These are phyloP conservation scores for Philotrypesis tridentata DNA, from an alignment of 1,140 invertebrate genomes.

Conservation along the genomic window DNA sequence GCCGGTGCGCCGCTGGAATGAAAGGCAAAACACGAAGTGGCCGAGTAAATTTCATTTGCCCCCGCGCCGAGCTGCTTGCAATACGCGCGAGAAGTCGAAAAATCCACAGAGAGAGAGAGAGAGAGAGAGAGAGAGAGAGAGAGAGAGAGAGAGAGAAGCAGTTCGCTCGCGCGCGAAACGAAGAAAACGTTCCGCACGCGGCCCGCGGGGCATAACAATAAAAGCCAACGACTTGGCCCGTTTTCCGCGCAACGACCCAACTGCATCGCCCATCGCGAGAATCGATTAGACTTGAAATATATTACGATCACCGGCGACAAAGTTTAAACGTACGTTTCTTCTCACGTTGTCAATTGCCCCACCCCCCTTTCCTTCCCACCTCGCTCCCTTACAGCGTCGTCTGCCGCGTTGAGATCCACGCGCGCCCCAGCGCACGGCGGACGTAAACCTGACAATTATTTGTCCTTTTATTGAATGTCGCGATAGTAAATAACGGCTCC, in stretches of 20 bases:
- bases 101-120: too few species aligned
- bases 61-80: not conserved
- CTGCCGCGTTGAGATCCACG: too few species aligned
- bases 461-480: slow-evolving; percentile 32
- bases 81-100: slow-evolving; percentile 11
- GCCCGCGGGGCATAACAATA: slow-evolving; percentile 25
- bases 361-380: too few species aligned
- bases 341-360: slow-evolving; percentile 33
- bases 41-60: slow-evolving; percentile 34
- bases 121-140: too few species aligned
- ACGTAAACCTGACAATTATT: slow-evolving; percentile 33
- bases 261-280: slow-evolving; percentile 7
- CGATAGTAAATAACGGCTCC: slow-evolving; percentile 5
- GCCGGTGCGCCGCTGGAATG: not conserved
- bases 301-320: slow-evolving; percentile 37
- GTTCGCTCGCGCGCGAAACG: not conserved
- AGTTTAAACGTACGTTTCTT: slow-evolving; percentile 36
- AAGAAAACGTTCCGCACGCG: slow-evolving; percentile 32
- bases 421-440: too few species aligned
- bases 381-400: too few species aligned
- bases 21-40: slow-evolving; percentile 38
- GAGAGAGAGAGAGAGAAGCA: too few species aligned
- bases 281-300: slow-evolving; percentile 41
- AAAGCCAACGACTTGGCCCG: slow-evolving; percentile 33
- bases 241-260: not conserved